These are phyloP conservation scores for Andrena camellia DNA, from an alignment of 2,888 invertebrate genomes.

Conservation along the genomic window DNA sequence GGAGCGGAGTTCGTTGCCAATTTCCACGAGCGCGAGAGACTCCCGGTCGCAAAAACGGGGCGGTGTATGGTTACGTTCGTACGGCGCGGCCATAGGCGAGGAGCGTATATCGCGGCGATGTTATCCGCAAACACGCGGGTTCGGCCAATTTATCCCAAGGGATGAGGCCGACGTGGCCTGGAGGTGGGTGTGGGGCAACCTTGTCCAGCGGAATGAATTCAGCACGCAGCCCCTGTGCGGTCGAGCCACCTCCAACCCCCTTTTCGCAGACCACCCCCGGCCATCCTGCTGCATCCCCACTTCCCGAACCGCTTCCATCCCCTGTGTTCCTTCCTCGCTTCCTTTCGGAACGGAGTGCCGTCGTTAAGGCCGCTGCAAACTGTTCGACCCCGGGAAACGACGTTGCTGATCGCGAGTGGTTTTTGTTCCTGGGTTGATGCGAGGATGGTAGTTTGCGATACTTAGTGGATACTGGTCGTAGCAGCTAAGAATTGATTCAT, in stretches of 20 bases:
- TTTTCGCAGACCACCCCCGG: slow-evolving; percentile 59
- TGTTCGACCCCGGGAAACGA: slow-evolving; percentile 30
- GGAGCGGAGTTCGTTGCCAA: slow-evolving; percentile 59
- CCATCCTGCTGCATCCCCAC: slow-evolving; percentile 65
- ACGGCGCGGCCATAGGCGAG: slow-evolving; percentile 66
- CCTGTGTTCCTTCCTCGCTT: slow-evolving; percentile 43
- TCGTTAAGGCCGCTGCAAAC: slow-evolving; percentile 62
- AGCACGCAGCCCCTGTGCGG: slow-evolving; percentile 77
- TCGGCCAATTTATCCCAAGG: slow-evolving; percentile 84
- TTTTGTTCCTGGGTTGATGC: slow-evolving; percentile 7
- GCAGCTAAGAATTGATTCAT: no score
- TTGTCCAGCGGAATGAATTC: slow-evolving; percentile 84
- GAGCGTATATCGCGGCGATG: slow-evolving; percentile 80
- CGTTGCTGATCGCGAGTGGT: slow-evolving; percentile 12
- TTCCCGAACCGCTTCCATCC: slow-evolving; percentile 59
- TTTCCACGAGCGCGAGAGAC: slow-evolving; percentile 68
- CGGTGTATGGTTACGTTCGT: slow-evolving; percentile 66
- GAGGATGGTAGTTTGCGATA: not conserved
- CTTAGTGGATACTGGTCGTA: no score
- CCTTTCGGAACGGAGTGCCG: slow-evolving; percentile 38
- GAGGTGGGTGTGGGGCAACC: slow-evolving; percentile 75
- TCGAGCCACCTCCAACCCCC: slow-evolving; percentile 65
- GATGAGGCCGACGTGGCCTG: slow-evolving; percentile 79
- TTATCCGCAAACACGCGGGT: slow-evolving; percentile 84
- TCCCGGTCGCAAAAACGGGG: slow-evolving; percentile 66